Evolutionary conservation across 2,113 vertebrate species (phyloP).

Genomic region (Rhagologus leucostigma): DNA sequence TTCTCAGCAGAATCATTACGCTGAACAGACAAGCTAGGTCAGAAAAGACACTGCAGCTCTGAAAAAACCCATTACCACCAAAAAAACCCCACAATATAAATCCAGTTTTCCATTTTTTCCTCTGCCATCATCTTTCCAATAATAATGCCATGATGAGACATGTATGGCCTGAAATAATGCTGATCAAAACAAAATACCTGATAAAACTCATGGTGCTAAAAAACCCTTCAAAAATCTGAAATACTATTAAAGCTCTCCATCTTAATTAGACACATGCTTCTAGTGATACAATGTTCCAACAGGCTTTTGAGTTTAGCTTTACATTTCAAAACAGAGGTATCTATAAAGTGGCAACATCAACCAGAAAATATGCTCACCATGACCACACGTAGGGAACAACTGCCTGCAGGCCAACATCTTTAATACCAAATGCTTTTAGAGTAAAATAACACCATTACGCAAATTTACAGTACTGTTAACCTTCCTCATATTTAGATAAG

Average conservation of each 20-base stretch:
- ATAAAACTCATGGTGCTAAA: background rate
- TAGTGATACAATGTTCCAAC: background rate
- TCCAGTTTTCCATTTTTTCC: background rate
- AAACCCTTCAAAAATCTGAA: background rate
- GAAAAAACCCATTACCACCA: background rate
- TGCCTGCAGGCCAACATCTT: background rate
- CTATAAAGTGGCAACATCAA: background rate
- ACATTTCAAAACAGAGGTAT: background rate
- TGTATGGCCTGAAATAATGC: rapidly evolving
- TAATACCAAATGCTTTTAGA: background rate
- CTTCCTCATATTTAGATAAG: background rate
- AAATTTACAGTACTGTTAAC: background rate
- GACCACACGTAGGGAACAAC: rapidly evolving
- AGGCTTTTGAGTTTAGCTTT: background rate
- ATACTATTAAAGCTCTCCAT: background rate
- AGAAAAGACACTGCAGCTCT: background rate
- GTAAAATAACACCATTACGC: background rate
- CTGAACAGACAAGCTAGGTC: background rate
- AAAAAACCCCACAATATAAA: background rate
- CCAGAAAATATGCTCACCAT: background rate
- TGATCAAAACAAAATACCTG: background rate
- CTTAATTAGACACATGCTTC: background rate
- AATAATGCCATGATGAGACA: background rate
- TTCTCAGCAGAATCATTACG: background rate
- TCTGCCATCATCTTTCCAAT: background rate